Conservation (phyloP, 2,888 invertebrate species). For the Thymelicus sylvestris region DNA sequence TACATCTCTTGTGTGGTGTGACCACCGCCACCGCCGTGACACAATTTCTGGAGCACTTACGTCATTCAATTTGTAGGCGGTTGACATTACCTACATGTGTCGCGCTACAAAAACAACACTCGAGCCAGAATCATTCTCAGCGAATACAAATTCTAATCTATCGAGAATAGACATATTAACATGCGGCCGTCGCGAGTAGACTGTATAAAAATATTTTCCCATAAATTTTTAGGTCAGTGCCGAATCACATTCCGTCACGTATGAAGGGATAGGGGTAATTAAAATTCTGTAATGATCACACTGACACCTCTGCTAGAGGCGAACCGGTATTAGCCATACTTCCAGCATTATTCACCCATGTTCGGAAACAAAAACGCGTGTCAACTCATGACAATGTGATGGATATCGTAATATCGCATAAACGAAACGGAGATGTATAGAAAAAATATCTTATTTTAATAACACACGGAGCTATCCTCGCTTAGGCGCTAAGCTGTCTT, state of each 20-base stretch:
- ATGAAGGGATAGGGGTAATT: conserved; percentile 73
- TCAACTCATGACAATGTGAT: conserved; percentile 28
- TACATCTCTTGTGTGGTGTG: conserved; percentile 40
- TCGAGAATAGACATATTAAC: conserved; percentile 47
- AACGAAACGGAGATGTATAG: conserved; percentile 10
- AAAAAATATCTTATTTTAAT: conserved; percentile 31
- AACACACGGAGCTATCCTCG: conserved; percentile 41
- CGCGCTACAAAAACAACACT: conserved; percentile 46
- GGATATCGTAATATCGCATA: conserved; percentile 13
- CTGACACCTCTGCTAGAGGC: conserved; percentile 63
- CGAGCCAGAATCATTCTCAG: conserved; percentile 36
- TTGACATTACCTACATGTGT: conserved; percentile 58
- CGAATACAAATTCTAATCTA: conserved; percentile 50
- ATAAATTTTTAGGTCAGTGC: conserved; percentile 75
- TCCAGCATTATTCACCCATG: conserved; percentile 31
- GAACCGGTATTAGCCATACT: conserved; percentile 38
- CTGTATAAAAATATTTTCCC: conserved; percentile 65
- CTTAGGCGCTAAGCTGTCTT: conserved; percentile 74
- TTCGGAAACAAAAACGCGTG: conserved; percentile 25
- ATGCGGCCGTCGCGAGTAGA: conserved; percentile 28
- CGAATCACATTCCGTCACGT: conserved; percentile 70
- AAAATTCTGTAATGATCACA: conserved; percentile 71
- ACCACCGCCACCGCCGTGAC: conserved; percentile 51
- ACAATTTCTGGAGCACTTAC: conserved; percentile 57
- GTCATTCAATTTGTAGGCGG: conserved; percentile 65